Evolutionary conservation across 2,888 invertebrate genomes (phyloP).

Genomic region (Alsophila aescularia): DNA sequence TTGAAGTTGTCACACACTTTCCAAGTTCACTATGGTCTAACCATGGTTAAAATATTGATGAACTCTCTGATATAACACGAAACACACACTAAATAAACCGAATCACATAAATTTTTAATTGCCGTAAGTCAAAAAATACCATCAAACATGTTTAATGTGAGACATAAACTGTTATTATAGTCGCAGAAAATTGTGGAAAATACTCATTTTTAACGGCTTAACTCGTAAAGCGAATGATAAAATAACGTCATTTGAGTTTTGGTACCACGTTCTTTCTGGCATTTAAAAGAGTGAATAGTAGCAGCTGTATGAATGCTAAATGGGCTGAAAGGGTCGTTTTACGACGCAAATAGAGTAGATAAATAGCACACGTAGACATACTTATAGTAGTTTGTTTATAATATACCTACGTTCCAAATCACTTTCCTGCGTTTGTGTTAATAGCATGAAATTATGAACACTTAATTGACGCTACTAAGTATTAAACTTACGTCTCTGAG

Average conservation of each 20-base stretch:
- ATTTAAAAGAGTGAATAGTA: slow-evolving; percentile 3
- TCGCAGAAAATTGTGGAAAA: slow-evolving; percentile 29
- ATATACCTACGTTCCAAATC: too few relatives aligned
- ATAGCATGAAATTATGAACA: too few relatives aligned
- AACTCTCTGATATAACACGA: too few relatives aligned
- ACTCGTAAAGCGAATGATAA: slow-evolving; percentile 29
- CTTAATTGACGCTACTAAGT: too few relatives aligned
- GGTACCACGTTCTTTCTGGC: slow-evolving; percentile 9
- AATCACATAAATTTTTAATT: slow-evolving; percentile 17
- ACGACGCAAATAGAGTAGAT: not conserved
- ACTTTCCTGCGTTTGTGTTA: too few relatives aligned
- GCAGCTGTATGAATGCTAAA: slow-evolving; percentile 8
- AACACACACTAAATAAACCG: too few relatives aligned
- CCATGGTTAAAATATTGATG: too few relatives aligned
- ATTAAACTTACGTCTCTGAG: too few relatives aligned
- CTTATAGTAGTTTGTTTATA: not conserved
- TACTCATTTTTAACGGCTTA: slow-evolving; percentile 27
- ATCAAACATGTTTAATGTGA: slow-evolving; percentile 29
- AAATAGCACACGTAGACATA: not conserved
- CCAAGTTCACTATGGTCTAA: too few relatives aligned
- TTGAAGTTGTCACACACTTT: too few relatives aligned
- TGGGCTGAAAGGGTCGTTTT: not conserved
- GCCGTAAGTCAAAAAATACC: slow-evolving; percentile 24
- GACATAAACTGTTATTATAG: slow-evolving; percentile 25
- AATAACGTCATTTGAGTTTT: slow-evolving; percentile 18